Evolutionary conservation across 2,113 vertebrate species (phyloP).

Genomic region (Notechis scutatus): DNA sequence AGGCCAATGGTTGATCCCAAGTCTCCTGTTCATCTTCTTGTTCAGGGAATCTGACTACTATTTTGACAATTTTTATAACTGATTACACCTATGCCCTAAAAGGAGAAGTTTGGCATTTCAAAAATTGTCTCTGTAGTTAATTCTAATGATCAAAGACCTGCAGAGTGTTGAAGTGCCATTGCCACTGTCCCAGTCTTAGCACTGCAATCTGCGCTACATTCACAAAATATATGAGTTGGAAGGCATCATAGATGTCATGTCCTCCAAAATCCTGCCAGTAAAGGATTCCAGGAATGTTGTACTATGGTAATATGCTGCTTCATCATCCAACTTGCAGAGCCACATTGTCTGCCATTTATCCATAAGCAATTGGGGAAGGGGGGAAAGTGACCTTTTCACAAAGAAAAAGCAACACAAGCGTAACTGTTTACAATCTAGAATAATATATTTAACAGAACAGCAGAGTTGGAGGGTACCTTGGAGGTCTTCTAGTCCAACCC

Average conservation of each 20-base stretch:
- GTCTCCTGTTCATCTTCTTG: background rate
- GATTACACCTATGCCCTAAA: background rate
- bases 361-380: background rate
- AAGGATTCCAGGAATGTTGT: background rate
- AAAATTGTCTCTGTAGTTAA: background rate
- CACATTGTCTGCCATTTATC: background rate
- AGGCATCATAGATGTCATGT: background rate
- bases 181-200: background rate
- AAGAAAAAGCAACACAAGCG: background rate
- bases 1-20: background rate
- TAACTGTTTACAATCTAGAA: background rate
- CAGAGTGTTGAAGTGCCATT: background rate
- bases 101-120: background rate
- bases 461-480: no score
- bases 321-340: background rate
- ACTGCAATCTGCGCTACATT: background rate
- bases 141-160: background rate
- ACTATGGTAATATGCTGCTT: background rate
- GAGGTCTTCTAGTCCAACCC: no score
- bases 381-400: background rate
- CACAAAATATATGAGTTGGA: background rate
- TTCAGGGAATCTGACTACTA: background rate
- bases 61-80: background rate
- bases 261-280: background rate
- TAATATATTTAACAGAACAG: background rate